Conservation (phyloP, 1,140 invertebrate genomes). For the Cotesia glomerata region DNA sequence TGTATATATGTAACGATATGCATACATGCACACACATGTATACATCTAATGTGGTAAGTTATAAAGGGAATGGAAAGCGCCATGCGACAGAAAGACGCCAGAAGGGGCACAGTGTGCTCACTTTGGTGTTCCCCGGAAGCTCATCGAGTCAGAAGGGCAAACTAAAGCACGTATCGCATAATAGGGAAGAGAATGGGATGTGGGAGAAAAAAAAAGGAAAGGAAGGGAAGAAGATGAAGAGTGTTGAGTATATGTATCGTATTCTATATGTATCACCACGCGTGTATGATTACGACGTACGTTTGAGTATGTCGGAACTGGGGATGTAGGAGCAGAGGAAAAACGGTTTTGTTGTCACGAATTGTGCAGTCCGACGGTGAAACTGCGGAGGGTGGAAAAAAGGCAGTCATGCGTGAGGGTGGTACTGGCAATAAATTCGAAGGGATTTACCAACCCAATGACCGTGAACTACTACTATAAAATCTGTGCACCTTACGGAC, state of each 20-base stretch:
- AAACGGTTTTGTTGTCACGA: slow-evolving; percentile 14
- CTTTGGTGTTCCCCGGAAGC: slow-evolving; percentile 5
- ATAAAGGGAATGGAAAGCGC: no score
- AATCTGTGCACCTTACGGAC: slow-evolving; percentile 4
- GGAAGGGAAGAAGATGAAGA: not conserved
- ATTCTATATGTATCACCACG: slow-evolving; percentile 27
- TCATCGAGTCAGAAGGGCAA: slow-evolving; percentile 10
- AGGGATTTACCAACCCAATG: slow-evolving; percentile 17
- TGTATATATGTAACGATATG: not conserved
- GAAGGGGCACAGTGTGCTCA: no score
- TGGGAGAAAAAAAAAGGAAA: not conserved
- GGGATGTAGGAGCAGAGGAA: not conserved
- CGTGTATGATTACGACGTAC: slow-evolving; percentile 11
- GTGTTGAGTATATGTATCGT: slow-evolving; percentile 1
- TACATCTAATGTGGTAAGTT: not conserved
- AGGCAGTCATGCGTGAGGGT: slow-evolving; percentile 10
- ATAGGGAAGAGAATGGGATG: no score
- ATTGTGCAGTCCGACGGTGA: not conserved
- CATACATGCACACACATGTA: not conserved
- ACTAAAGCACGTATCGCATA: not conserved
- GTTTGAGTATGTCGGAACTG: no score
- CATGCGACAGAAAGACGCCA: no score
- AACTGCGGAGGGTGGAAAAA: not conserved
- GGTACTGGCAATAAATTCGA: slow-evolving; percentile 6
- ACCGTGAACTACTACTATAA: slow-evolving; percentile 12